Evolutionary conservation across 2,113 vertebrate species (phyloP).

Genomic region (Canis aureus): DNA sequence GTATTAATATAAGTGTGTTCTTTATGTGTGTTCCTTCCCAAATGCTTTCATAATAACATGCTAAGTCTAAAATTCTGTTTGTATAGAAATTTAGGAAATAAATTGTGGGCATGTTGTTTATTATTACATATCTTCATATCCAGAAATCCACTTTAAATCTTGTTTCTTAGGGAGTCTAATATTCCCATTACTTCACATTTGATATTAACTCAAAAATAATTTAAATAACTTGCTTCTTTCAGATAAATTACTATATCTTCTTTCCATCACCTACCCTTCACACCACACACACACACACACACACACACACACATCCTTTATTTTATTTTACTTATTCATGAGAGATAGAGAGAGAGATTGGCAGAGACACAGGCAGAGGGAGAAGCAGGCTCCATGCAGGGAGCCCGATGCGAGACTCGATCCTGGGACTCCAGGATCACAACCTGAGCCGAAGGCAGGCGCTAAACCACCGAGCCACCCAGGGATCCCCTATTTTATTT

Average conservation of each 20-base stretch:
- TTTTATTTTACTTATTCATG: not conserved
- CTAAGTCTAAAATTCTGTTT: not conserved
- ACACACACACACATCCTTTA: not conserved
- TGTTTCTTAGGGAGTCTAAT: not conserved
- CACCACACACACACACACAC: not conserved
- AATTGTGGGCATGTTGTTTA: not conserved
- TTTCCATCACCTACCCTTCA: not conserved
- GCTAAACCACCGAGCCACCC: no score
- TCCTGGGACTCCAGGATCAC: no score
- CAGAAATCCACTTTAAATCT: not conserved
- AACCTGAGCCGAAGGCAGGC: no score
- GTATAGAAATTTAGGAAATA: not conserved
- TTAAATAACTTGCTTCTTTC: not conserved
- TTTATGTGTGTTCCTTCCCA: not conserved
- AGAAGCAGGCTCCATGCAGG: no score
- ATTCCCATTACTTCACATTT: not conserved
- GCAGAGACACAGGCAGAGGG: no score
- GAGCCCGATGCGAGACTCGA: no score
- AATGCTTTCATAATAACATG: not conserved
- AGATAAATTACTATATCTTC: not conserved
- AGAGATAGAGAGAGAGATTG: no score
- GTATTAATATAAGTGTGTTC: not conserved
- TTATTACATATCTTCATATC: not conserved
- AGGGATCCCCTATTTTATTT: not conserved
- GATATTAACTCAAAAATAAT: slow-evolving; percentile 1